Conservation (phyloP, 30 jellyfish, hydroid and myxozoan species). For the Turritopsis dohrnii region DNA sequence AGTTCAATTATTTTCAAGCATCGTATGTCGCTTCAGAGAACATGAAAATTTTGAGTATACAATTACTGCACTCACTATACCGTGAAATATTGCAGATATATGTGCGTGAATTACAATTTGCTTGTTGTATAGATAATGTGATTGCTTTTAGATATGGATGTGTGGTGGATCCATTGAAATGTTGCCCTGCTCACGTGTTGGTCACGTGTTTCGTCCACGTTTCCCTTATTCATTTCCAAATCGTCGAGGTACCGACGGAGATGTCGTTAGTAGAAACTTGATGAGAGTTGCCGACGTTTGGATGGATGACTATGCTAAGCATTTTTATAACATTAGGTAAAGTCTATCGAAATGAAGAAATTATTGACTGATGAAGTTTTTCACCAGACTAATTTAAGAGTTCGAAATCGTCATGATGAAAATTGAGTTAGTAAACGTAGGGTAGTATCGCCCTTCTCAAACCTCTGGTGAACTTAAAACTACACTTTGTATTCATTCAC, state of each 20-base stretch:
- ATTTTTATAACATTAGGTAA: slow-evolving; percentile 90
- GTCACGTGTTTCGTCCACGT: slow-evolving; percentile 97
- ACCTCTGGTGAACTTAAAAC: no score
- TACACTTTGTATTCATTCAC: no score
- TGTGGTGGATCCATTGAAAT: slow-evolving; percentile 98
- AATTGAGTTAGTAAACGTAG: no score
- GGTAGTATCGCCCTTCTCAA: not conserved
- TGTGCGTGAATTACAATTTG: no score
- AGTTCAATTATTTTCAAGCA: no score
- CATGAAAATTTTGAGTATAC: no score
- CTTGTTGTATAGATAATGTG: no score
- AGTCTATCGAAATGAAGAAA: no score
- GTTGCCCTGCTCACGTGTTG: slow-evolving; percentile 99
- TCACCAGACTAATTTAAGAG: not conserved
- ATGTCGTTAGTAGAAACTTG: slow-evolving; percentile 91
- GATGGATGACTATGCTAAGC: slow-evolving; percentile 98
- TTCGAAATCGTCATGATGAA: no score
- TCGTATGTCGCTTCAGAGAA: no score
- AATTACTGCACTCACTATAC: no score
- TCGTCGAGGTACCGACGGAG: slow-evolving; percentile 89
- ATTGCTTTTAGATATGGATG: slow-evolving; percentile 99
- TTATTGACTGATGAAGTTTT: not conserved
- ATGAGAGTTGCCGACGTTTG: slow-evolving; percentile 99
- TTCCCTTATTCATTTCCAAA: slow-evolving; percentile 96
- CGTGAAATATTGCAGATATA: no score